Percentiles rank a stretch among this genome's conserved stretches.
Conservation (phyloP, 2,113 vertebrate species). For the Mandrillus leucophaeus region DNA sequence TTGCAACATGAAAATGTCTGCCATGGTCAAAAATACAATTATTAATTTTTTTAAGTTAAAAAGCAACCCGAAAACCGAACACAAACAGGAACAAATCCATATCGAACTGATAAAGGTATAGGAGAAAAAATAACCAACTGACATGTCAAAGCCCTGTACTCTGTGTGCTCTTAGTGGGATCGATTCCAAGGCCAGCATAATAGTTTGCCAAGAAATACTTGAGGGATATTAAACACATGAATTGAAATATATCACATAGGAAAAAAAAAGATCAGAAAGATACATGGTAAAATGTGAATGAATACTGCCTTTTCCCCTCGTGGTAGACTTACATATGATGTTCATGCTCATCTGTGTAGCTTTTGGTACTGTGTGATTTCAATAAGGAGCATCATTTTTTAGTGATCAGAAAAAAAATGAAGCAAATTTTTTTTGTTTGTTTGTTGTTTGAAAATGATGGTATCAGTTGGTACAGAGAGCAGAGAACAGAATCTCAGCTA, state of each 20-base stretch:
- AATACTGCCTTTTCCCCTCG: no score
- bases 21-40: background rate
- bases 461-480: rapidly evolving
- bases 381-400: no score
- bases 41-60: background rate
- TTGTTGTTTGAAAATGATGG: no score
- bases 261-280: background rate
- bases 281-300: background rate
- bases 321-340: no score
- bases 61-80: background rate
- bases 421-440: no score
- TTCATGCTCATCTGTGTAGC: no score
- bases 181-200: no score
- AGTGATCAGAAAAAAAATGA: background rate
- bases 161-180: no score
- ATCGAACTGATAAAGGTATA: background rate
- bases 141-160: no score
- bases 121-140: background rate
- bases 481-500: background rate
- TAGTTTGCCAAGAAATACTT: background rate
- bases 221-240: no score
- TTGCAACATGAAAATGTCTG: no score
- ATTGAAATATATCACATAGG: background rate
- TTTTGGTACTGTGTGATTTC: no score
- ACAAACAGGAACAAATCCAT: background rate